phyloP scores from a whole-genome alignment of 1,140 invertebrate species.

The Archegozetes longisetosus region DNA sequence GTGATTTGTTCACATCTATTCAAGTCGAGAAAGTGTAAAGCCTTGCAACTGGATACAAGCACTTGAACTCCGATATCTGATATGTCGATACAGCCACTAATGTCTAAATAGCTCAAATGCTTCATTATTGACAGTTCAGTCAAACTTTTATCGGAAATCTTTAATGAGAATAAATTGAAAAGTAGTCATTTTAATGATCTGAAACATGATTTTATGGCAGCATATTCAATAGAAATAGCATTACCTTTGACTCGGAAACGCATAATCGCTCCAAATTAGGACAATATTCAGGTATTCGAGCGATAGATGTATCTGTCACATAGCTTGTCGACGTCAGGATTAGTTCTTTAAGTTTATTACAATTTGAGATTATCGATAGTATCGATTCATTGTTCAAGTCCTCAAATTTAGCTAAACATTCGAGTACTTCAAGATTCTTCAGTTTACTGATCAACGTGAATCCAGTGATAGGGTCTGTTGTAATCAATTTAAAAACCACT shows the following conservation, averaged over 20 bases:
- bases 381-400: not conserved
- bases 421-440: not conserved
- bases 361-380: not conserved
- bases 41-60: not conserved
- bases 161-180: no score
- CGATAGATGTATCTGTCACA: not conserved
- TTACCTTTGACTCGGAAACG: not conserved
- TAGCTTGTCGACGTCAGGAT: not conserved
- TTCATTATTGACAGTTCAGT: not conserved
- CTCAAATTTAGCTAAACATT: not conserved
- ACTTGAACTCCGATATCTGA: not conserved
- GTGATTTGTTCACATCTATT: not conserved
- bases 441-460: not conserved
- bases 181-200: no score
- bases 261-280: not conserved
- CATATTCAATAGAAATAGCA: not conserved
- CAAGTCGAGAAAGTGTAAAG: not conserved
- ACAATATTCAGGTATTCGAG: not conserved
- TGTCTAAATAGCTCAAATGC: not conserved
- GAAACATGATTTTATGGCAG: no score
- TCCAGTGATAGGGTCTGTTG: not conserved
- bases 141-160: not conserved
- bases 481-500: not conserved
- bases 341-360: not conserved
- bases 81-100: not conserved